Percentiles rank a stretch among this genome's conserved stretches.
phyloP scores from a whole-genome alignment of 2,888 invertebrate genomes.

The Tetragonula carbonaria region DNA sequence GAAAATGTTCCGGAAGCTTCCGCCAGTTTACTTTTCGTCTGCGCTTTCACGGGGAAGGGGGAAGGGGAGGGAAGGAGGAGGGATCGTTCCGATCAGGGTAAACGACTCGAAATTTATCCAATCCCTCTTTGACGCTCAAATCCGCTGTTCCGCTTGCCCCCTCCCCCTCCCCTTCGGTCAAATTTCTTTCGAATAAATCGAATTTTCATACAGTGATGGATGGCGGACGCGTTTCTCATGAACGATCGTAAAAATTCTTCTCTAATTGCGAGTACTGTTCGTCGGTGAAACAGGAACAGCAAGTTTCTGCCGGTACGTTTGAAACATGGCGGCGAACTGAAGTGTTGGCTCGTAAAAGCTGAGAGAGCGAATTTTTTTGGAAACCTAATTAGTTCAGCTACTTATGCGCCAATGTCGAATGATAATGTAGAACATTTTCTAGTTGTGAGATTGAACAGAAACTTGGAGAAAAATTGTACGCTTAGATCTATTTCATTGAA shows the following conservation, averaged over 20 bases:
- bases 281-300: background rate
- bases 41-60: background rate
- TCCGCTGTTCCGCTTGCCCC: background rate
- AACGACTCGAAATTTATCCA: background rate
- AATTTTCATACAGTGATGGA: background rate
- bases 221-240: background rate
- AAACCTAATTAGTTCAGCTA: too few species aligned
- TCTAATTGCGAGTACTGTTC: constrained; percentile 6
- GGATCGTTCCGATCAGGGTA: background rate
- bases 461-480: too few species aligned
- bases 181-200: background rate
- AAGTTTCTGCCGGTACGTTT: background rate
- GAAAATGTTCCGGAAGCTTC: constrained; percentile 47
- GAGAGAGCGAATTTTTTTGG: too few species aligned
- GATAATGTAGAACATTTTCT: background rate
- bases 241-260: background rate
- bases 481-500: too few species aligned
- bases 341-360: too few species aligned
- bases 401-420: background rate
- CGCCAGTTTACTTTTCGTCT: constrained; percentile 9
- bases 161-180: too few species aligned
- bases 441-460: background rate
- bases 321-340: background rate
- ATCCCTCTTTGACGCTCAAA: background rate
- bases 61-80: background rate